Evolutionary conservation across 2,888 invertebrate species (phyloP), one percentile per base, ranked within the genome.

Genomic region (Hydropsyche betteni): DNA sequence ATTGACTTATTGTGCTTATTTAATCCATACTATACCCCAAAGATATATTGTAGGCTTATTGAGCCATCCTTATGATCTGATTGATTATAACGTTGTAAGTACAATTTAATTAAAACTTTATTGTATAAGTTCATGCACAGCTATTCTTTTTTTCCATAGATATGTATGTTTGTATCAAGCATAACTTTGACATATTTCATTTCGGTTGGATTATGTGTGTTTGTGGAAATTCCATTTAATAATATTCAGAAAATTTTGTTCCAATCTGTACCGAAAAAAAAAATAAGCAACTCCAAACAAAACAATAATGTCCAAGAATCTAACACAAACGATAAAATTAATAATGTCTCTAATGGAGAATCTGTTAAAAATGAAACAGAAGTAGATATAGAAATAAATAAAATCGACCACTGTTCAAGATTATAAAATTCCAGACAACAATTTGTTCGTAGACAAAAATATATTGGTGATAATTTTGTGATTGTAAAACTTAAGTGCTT

Each of bases 221-320:
- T 81, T 50, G 80, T 83, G 7, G 83, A 83, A 80, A 81, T 82
- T 80, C 83, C 83, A 2, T 77, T 82, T 6, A 81, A 81, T 24
- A 82, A 82, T n/a, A 24, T 83, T 52, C 82, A 83, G 75, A 83
- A 83, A 77, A 36, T 81, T 51, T 74, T 78, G 12, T 74, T 69
- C 16, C n/a, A 70, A 70, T 16, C 36, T 2, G 33, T 5, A 0
- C 4, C 51, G 12, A 52, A 70, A 33, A 70, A 70, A 16, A 14
- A 70, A 12, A 53, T 14, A 12, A 34, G 8, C 16, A 16, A 33
- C 10, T 14, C 10, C n/a, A 16, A 38, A 12, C 8, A 68, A 14
- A 12, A 44, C 1, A 68, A 69, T 6, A 70, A 70, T 51, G 53
- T 34, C n/a, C 8, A 36, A 12, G 36, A 33, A 36, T 8, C 0